phyloP scores from a whole-genome alignment of 1,140 invertebrate genomes.

The Macrocentrus cingulum region DNA sequence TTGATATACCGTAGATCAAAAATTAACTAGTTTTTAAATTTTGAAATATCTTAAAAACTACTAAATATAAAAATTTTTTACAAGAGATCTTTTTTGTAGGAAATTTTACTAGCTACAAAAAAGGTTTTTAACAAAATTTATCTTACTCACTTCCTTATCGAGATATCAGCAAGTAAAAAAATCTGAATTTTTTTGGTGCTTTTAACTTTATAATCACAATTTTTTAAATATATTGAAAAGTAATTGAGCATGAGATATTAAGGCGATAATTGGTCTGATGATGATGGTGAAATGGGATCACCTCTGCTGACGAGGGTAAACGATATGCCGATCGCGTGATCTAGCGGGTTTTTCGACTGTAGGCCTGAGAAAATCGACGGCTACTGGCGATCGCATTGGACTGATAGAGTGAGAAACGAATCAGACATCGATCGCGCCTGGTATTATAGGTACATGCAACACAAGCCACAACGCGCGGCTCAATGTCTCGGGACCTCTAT shows the following conservation, averaged over 20 bases:
- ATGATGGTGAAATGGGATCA: conserved; percentile 13
- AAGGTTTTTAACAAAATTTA: no score
- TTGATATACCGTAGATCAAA: no score
- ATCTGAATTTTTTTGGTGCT: no score
- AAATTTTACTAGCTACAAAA: no score
- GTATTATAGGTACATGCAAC: not conserved
- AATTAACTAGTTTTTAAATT: no score
- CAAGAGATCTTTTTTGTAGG: no score
- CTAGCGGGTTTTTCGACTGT: conserved; percentile 2
- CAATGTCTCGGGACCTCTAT: conserved; percentile 50
- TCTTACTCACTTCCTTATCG: no score
- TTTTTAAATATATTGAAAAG: not conserved
- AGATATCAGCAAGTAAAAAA: no score
- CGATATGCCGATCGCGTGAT: conserved; percentile 21
- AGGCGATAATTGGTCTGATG: not conserved
- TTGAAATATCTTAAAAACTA: no score
- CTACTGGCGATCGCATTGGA: conserved; percentile 16
- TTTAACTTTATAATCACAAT: no score
- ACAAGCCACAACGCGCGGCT: conserved; percentile 28
- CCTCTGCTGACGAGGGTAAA: conserved; percentile 1
- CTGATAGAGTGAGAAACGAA: conserved; percentile 37
- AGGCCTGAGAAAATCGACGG: conserved; percentile 21
- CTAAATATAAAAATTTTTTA: no score
- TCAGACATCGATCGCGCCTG: conserved; percentile 39
- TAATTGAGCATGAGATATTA: not conserved